Evolutionary conservation across 1,140 invertebrate species (phyloP).

Genomic region (Drosophila kohkoa): DNA sequence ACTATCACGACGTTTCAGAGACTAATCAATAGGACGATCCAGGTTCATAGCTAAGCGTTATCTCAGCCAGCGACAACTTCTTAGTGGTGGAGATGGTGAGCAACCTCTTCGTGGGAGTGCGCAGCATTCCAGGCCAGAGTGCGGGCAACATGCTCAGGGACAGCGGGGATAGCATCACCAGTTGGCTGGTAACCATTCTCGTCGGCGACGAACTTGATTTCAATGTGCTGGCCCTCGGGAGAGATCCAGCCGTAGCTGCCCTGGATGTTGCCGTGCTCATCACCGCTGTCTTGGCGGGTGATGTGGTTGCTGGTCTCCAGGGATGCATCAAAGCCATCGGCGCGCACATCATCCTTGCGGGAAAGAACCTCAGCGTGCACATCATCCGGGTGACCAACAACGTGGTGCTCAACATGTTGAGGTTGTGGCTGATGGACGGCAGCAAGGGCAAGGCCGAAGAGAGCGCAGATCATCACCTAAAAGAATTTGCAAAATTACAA

Average conservation of each 20-base stretch:
- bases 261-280: slow-evolving; percentile 69
- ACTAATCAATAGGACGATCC: slow-evolving; percentile 35
- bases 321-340: slow-evolving; percentile 84
- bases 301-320: slow-evolving; percentile 88
- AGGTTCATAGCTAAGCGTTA: slow-evolving; percentile 7
- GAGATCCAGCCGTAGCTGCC: slow-evolving; percentile 68
- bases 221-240: slow-evolving; percentile 84
- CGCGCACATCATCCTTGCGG: slow-evolving; percentile 62
- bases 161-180: slow-evolving; percentile 82
- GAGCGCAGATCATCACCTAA: slow-evolving; percentile 65
- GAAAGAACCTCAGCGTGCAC: slow-evolving; percentile 59
- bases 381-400: slow-evolving; percentile 40
- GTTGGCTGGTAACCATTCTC: slow-evolving; percentile 86
- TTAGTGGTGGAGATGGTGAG: slow-evolving; percentile 26
- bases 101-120: slow-evolving; percentile 51
- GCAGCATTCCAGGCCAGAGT: slow-evolving; percentile 85
- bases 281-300: slow-evolving; percentile 86
- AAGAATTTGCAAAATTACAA: too few relatives aligned
- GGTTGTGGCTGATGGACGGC: slow-evolving; percentile 22
- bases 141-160: slow-evolving; percentile 60
- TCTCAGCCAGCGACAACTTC: neutral
- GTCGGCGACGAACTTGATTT: slow-evolving; percentile 87
- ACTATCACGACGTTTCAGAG: slow-evolving; percentile 31
- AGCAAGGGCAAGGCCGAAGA: slow-evolving; percentile 66
- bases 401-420: slow-evolving; percentile 14